Evolutionary conservation across 2,113 vertebrate genomes (phyloP), one percentile per base, ranked within the genome.

Genomic region (Lampris incognitus): DNA sequence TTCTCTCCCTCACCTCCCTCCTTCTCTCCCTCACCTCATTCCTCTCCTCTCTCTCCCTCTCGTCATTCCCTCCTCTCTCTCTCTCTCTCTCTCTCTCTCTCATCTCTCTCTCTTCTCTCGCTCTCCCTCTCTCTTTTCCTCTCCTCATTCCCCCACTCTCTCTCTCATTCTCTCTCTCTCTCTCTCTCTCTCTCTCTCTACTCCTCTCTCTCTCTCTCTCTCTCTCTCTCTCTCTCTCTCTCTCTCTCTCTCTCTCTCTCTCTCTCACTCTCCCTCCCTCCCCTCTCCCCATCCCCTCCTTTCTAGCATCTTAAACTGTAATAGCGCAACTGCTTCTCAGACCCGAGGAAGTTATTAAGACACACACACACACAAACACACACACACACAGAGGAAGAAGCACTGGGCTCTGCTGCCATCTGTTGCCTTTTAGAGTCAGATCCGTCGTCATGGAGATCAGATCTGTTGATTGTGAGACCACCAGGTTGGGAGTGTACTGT

Each of bases 341-440:
- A 69, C 60, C 65, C 40, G 46, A 42, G 38, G 56, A 57, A 54
- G 66, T 41, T 72, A 69, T 74, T 65, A 44, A 58, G 57, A 55
- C 46, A 59, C 67, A 58, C 46, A 42, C 11, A 41, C 38, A 54
- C 52, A 13, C 5, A 50, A 9, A 62, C 11, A 57, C 6, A 58
- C 9, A 44, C 9, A 7, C 48, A 41, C 24, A 37, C 3, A 24
- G 8, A 38, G 36, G 10, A 57, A n/a, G 10, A 57, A 56, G 37
- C 3, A 2, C 0, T n/a, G 44, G 41, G 59, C 74, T 95, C 57
- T 96, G 94, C 95, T 95, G 96, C 97, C 96, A 91, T 85, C 96
- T 97, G 79, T 82, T 73, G 85, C 87, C 4, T 54, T 1, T 54
- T 54, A 13, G 5, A 54, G 24, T 24, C 24, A 24, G 24, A 24